Evolutionary conservation across 2,113 vertebrate species (phyloP).

Genomic region (Pseudopipra pipra): DNA sequence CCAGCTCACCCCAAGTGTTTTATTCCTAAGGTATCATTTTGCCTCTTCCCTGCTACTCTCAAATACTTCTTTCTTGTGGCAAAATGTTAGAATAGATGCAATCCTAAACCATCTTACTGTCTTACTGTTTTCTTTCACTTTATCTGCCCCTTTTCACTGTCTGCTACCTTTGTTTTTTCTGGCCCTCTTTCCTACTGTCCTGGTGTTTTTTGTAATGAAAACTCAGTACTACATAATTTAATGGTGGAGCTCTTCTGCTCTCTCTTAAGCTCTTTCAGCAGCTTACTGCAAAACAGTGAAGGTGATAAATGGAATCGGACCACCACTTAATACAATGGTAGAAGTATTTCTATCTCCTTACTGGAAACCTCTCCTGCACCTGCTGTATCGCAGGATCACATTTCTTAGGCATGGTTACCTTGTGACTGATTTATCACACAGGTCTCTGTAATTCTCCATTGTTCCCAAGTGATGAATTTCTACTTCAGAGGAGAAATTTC

Average conservation of each 20-base stretch:
- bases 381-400: background rate
- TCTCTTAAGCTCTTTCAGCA: background rate
- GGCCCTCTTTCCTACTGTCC: background rate
- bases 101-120: background rate
- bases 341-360: background rate
- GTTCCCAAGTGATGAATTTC: background rate
- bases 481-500: background rate
- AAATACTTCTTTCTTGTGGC: background rate
- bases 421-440: background rate
- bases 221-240: background rate
- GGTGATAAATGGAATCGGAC: background rate
- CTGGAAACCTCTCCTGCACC: background rate
- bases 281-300: background rate
- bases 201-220: background rate
- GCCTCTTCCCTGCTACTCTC: background rate
- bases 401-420: background rate
- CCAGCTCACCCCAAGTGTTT: background rate
- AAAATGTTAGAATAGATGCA: background rate
- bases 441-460: background rate
- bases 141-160: background rate
- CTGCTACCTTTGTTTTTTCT: background rate
- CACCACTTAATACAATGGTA: background rate
- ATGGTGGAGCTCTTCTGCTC: background rate
- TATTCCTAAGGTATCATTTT: background rate
- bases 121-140: background rate